phyloP scores from a whole-genome alignment of 1,140 invertebrate species.

The Intoshia linei region DNA sequence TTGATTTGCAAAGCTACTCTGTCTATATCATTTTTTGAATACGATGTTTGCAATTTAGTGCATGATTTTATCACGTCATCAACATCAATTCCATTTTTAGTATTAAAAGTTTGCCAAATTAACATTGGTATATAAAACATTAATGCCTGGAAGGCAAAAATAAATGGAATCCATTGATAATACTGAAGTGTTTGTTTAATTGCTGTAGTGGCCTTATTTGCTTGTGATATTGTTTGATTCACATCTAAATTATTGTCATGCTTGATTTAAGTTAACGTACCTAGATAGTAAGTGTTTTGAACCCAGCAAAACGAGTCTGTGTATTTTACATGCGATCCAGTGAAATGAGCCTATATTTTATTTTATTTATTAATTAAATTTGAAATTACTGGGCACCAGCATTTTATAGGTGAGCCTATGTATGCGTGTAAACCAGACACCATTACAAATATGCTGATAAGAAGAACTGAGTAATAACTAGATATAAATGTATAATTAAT shows the following conservation, averaged over 20 bases:
- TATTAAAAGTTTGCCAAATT: constrained; percentile 6
- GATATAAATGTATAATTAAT: no score
- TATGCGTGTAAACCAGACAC: no score
- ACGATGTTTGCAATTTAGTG: neutral
- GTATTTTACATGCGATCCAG: neutral
- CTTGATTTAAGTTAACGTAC: neutral
- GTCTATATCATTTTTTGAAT: no score
- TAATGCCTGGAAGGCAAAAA: constrained; percentile 2
- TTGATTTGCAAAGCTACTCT: no score
- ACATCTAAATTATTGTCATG: neutral
- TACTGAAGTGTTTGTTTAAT: no score
- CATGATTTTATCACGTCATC: neutral
- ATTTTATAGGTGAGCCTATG: no score
- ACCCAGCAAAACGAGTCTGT: constrained; percentile 1
- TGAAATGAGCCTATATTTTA: no score
- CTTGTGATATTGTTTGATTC: constrained; percentile 2
- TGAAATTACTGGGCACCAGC: no score
- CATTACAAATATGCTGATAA: no score
- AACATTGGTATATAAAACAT: constrained; percentile 5
- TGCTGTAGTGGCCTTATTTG: no score
- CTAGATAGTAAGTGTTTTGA: constrained; percentile 1
- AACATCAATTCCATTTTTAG: constrained; percentile 4
- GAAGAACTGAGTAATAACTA: no score
- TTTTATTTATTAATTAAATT: no score
- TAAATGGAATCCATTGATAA: constrained; percentile 3